Base-by-base conservation (phyloP, 2,888 invertebrate genomes). In the Eulithis prunata region DNA sequence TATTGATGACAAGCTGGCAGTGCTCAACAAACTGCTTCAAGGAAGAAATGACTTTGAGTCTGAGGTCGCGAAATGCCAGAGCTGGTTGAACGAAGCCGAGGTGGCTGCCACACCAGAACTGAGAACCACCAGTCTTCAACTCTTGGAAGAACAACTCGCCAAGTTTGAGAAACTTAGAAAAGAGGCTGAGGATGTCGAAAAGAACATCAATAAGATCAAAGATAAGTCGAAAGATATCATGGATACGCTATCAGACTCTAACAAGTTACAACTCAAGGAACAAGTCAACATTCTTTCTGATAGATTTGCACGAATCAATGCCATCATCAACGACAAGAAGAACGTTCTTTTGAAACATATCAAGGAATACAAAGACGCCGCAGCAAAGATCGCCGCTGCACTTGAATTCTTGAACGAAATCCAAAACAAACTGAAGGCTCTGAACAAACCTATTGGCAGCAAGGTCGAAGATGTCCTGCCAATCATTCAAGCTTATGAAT, bases 1-100 rank as follows among this genome's bases (percentile, higher is more conserved):
- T 78, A 95, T 96, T 38, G 94, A 95, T 60, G 95, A 96, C 62
- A 96, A 96, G 77, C 94, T 96, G 69, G 94, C 95, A 66, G 95
- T 95, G 0, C 87, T 98, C 36, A 94, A 94, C 47, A 96, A 96
- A 87, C 91, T 97, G 11, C 88, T 97, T 11, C 95, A 96, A 83
- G 96, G 96, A 12, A 94, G 98, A 68, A 96, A 95, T 78, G 94
- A 96, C 55, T 97, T 98, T 76, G 98, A 99, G 87, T 94, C 94
- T 52, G 96, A 97, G 68, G 94, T 97, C 56, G 96, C 96, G 64
- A 96, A 96, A 77, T 96, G 97, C 81, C 95, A 96, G 71, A 95
- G 96, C 76, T 99, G 98, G 98, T 92, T 98, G 47, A 96, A 97
- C 74, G 97, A 98, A 89, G 97, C 97, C 38, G 98, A 98, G 86